Evolutionary conservation across 2,797 vertebrate species (phyloP), one percentile per base, ranked within the genome.

Genomic region (Cottoperca gobio): DNA sequence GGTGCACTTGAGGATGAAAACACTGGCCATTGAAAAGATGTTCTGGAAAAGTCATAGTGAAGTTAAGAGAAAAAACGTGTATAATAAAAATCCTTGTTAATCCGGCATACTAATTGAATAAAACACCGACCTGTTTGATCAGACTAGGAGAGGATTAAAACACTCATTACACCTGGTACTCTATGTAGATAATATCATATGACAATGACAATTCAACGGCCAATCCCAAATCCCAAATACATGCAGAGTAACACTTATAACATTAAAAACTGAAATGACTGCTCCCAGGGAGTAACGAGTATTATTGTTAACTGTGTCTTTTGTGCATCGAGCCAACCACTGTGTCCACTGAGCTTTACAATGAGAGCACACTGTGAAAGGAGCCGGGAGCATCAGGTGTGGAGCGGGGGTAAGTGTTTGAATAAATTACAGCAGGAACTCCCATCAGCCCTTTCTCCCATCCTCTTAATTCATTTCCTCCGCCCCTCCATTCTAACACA

Each of bases 341-440:
- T 16, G 66, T 52, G 73, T 48, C 74, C 53, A 72, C 64, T 73
- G 70, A 52, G 79, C 69, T 83, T 58, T 80, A 26, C 87, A 82
- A 84, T 64, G 70, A 86, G 65, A 71, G 48, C 76, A 52, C 40
- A 54, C 35, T 52, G 69, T 37, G 49, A 21, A 84, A 46, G 60
- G 73, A 69, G 46, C 53, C 0, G 12, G 49, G 49, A 71, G 75
- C 73, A 79, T 75, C 81, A 84, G 68, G 73, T 87, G 84, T 63
- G 70, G 43, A 64, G 31, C 31, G 33, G 52, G 39, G 33, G 54
- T n/a, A 48, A 61, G 39, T 76, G 49, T 85, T 79, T 72, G 68
- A 76, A 91, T 82, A 68, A 80, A 89, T 86, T 73, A 82, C 65
- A 63, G 45, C 40, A 45, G 40, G 49, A 77, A 28, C 79, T 76